These are phyloP conservation scores for Seriola aureovittata DNA, from an alignment of 2,113 vertebrate genomes.

Conservation along the genomic window DNA sequence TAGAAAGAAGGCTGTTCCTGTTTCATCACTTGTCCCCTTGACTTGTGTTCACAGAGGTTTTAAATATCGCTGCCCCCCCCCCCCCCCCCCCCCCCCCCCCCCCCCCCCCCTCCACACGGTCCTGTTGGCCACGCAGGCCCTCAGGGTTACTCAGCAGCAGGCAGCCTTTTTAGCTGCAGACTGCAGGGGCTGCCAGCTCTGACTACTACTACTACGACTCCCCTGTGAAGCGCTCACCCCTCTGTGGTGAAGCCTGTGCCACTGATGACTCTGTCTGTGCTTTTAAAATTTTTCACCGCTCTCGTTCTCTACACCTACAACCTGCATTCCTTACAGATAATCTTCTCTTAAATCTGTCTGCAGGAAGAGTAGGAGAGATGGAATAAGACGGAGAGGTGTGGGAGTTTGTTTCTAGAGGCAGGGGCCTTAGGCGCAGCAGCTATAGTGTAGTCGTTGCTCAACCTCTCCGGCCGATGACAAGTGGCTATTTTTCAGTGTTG, in stretches of 20 bases:
- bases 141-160: conserved; percentile 75
- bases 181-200: conserved; percentile 30
- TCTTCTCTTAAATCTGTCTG: conserved; percentile 8
- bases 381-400: conserved; percentile 31
- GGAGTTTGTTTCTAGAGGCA: conserved; percentile 40
- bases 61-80: conserved; percentile 48
- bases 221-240: conserved; percentile 41
- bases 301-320: background rate
- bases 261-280: conserved; percentile 18
- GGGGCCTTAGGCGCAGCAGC: conserved; percentile 1
- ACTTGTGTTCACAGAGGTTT: conserved; percentile 48
- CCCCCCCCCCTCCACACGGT: conserved; percentile 1
- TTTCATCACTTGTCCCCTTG: conserved; percentile 50
- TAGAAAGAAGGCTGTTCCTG: conserved; percentile 41
- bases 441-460: conserved; percentile 22
- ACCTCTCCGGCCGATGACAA: conserved; percentile 24
- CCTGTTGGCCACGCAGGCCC: conserved; percentile 40
- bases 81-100: background rate
- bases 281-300: background rate
- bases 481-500: conserved; percentile 40
- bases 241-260: conserved; percentile 7
- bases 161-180: conserved; percentile 51
- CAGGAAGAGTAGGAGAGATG: conserved; percentile 23
- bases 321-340: background rate
- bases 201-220: conserved; percentile 11